A percentile compares a stretch with the other conserved stretches of the same genome.
These are phyloP conservation scores for Noctua pronuba DNA, from an alignment of 2,888 invertebrate species.

Conservation along the genomic window DNA sequence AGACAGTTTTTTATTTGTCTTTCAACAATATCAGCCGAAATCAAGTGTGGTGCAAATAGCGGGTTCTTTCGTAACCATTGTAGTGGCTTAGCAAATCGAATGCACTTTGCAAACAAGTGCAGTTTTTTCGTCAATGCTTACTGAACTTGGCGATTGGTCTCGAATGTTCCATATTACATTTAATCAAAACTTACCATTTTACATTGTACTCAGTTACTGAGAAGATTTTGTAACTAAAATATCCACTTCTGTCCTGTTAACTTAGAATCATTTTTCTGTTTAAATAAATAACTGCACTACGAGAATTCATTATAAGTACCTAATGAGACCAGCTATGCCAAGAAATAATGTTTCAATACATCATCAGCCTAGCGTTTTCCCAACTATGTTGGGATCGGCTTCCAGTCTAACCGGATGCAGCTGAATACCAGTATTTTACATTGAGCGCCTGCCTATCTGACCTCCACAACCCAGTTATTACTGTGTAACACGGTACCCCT, in stretches of 20 bases:
- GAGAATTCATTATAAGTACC: too few species aligned
- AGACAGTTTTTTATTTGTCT: slow-evolving; percentile 25
- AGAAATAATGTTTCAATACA: not conserved
- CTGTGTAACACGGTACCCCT: not conserved
- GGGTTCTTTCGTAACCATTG: slow-evolving; percentile 36
- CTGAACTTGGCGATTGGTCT: not conserved
- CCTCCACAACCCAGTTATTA: not conserved
- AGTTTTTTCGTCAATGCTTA: slow-evolving; percentile 32
- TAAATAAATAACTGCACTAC: not conserved
- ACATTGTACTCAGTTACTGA: not conserved
- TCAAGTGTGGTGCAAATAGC: slow-evolving; percentile 25
- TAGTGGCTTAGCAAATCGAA: slow-evolving; percentile 34
- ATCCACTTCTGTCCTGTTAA: not conserved
- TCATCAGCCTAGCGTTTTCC: not conserved
- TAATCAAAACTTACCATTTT: not conserved
- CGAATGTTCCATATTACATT: not conserved
- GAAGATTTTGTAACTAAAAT: not conserved
- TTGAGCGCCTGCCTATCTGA: not conserved
- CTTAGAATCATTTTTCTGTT: not conserved
- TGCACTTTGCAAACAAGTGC: slow-evolving; percentile 46
- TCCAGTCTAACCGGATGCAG: not conserved
- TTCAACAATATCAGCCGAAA: slow-evolving; percentile 25
- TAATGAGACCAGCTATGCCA: not conserved
- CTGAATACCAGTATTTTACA: not conserved
- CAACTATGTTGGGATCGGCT: not conserved